Evolutionary conservation across 2,888 invertebrate species (phyloP), one percentile per base, ranked within the genome.

Genomic region (Coenonympha glycerion): DNA sequence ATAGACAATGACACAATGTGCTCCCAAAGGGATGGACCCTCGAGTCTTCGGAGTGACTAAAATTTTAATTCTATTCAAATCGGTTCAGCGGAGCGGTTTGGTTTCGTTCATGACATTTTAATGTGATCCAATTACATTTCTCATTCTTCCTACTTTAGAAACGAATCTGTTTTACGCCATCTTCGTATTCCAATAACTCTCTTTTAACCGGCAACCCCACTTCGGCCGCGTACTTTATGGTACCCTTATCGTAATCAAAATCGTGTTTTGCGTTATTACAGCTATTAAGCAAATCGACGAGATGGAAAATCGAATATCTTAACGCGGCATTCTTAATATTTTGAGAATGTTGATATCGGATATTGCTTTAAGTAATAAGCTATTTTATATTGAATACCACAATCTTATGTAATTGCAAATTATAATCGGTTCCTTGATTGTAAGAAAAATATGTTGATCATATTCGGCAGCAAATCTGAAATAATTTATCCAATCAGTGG

Each of bases 231-330:
- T 59, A 60, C 57, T 64, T 63, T 62, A 63, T 57, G 57, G 58
- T 55, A 22, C 54, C 59, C 67, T 73, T 76, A 77, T 76, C 75
- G 64, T 74, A 77, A 77, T 76, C 71, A 73, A 74, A 73, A 76
- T 77, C 74, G 65, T 68, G 71, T 76, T 76, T 76, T 73, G 71
- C 71, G 71, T 71, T 72, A 68, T 62, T 70, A 70, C 71, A 68
- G 70, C 69, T 71, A 71, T 73, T 76, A 71, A 71, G 68, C 66
- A 71, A 71, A 71, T 70, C 69, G 67, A 71, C 68, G 69, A 71
- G 63, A 73, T 65, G 71, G 74, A 76, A 75, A 74, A 76, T 74
- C 63, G 68, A 72, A 69, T 68, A 68, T 66, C 60, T 59, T 61
- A 61, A 57, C 54, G 53, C 52, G 52, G 46, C 52, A 58, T 59